Evolutionary conservation across 2,888 invertebrate species (phyloP).

Genomic region (Morinoia aosen): DNA sequence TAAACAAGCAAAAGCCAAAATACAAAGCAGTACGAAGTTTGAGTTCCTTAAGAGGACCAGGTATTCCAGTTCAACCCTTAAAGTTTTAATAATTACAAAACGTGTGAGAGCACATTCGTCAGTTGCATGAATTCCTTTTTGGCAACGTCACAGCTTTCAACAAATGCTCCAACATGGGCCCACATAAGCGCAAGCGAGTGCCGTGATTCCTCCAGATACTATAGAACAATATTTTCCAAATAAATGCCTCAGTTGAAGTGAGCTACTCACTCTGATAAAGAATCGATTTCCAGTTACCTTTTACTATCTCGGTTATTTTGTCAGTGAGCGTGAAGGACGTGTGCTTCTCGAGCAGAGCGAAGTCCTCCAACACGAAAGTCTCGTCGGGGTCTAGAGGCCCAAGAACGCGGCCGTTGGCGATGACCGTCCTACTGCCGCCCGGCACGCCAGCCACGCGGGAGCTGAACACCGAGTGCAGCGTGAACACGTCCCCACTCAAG

Average conservation of each 20-base stretch:
- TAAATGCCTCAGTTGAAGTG: background rate
- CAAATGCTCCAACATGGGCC: too few relatives aligned
- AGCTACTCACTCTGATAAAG: background rate
- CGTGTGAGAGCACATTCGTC: background rate
- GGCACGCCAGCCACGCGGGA: conserved; percentile 78
- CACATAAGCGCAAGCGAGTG: background rate
- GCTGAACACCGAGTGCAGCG: conserved; percentile 72
- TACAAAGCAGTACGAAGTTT: background rate
- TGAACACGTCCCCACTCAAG: conserved; percentile 69
- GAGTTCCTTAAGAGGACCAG: too few relatives aligned
- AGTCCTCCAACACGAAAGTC: conserved; percentile 88
- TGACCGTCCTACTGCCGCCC: conserved; percentile 80
- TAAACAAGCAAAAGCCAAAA: too few relatives aligned
- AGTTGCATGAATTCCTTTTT: background rate
- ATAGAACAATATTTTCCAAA: too few relatives aligned
- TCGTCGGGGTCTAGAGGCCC: conserved; percentile 86
- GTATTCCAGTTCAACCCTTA: background rate
- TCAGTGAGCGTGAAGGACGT: conserved; percentile 68
- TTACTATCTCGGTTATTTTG: conserved; percentile 60
- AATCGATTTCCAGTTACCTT: conserved; percentile 20
- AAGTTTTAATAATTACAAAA: background rate
- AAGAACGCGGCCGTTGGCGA: conserved; percentile 90
- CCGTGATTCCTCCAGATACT: too few relatives aligned
- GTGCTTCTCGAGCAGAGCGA: conserved; percentile 85
- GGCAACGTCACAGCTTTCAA: too few relatives aligned